These are phyloP conservation scores for Drosophila rellima DNA, from an alignment of 2,888 invertebrate genomes.

Conservation along the genomic window DNA sequence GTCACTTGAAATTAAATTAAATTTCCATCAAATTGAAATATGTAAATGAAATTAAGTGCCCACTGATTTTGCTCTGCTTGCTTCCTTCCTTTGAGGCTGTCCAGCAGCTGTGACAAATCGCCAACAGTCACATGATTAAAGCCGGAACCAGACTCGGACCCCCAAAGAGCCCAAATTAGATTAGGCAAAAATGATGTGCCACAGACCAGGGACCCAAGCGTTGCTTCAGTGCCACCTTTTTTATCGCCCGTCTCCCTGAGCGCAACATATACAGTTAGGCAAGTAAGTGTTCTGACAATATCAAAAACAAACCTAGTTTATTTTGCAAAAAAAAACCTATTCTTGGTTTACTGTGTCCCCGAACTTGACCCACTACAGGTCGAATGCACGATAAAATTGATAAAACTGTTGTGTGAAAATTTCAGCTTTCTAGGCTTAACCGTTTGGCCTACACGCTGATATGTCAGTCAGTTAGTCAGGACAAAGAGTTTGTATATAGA, in stretches of 20 bases:
- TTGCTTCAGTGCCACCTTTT: conserved; percentile 10
- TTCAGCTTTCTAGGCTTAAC: too few species aligned
- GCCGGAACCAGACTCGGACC: conserved; percentile 14
- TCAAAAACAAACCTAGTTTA: background rate
- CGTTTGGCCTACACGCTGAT: too few species aligned
- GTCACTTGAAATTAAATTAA: conserved; percentile 21
- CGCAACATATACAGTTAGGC: background rate
- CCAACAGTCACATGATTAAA: conserved; percentile 52
- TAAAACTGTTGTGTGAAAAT: too few species aligned
- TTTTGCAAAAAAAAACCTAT: background rate
- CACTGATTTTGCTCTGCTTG: conserved; percentile 38
- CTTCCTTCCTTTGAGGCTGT: conserved; percentile 32
- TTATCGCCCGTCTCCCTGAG: background rate
- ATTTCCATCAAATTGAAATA: conserved; percentile 56
- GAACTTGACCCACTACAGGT: too few species aligned
- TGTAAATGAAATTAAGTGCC: conserved; percentile 58
- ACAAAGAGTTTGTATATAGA: too few species aligned
- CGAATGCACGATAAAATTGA: too few species aligned
- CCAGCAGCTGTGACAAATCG: conserved; percentile 58
- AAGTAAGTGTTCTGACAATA: background rate
- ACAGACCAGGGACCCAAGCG: conserved; percentile 14
- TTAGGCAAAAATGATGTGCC: conserved; percentile 51
- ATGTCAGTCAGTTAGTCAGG: too few species aligned
- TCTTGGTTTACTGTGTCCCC: too few species aligned
- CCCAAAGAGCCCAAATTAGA: conserved; percentile 46